Conservation (phyloP, 2,113 vertebrate genomes). For the Pseudois nayaur region DNA sequence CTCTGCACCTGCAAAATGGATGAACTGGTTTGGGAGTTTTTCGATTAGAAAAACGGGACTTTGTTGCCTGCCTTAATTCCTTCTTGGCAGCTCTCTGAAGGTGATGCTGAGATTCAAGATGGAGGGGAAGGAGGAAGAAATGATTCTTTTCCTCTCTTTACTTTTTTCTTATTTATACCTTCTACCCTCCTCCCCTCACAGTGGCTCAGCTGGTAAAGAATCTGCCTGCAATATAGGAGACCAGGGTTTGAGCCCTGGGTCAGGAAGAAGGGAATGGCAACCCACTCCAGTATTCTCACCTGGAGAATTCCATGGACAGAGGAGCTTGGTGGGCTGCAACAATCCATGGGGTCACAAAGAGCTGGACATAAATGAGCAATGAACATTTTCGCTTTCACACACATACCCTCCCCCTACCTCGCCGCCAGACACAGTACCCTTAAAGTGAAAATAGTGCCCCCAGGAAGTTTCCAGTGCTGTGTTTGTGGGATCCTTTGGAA, state of each 20-base stretch:
- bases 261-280: neutral
- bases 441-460: neutral
- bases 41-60: neutral
- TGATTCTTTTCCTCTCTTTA: neutral
- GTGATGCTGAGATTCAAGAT: neutral
- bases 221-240: neutral
- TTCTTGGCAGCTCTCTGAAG: neutral
- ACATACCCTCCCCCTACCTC: neutral
- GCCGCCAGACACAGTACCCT: rapidly evolving
- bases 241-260: neutral
- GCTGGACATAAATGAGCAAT: neutral
- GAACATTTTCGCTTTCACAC: neutral
- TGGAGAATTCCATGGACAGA: neutral
- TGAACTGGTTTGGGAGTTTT: neutral
- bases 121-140: neutral
- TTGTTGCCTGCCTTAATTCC: neutral
- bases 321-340: neutral
- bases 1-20: neutral
- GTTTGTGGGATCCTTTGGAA: neutral
- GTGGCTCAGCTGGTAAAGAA: neutral
- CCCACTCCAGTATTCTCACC: neutral
- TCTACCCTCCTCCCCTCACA: neutral
- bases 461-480: neutral
- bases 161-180: neutral
- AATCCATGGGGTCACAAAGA: neutral